Conservation (phyloP, 2,113 vertebrate species). For the Tenrec ecaudatus region DNA sequence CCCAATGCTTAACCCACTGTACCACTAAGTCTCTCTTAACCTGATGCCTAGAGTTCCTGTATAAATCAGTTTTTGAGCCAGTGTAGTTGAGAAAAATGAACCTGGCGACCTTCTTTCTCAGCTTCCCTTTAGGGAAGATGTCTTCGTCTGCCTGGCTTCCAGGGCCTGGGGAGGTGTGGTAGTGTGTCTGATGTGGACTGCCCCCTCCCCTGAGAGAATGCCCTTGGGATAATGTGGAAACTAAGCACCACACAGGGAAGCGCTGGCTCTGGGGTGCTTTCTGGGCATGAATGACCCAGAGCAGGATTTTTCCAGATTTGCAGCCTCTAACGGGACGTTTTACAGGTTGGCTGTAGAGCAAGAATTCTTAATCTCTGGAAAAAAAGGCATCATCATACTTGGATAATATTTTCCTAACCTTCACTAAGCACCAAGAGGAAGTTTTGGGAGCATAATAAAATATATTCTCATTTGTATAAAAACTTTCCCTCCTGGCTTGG, state of each 20-base stretch:
- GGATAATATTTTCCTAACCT: conserved; percentile 74
- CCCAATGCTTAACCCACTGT: too few species aligned
- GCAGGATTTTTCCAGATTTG: conserved; percentile 52
- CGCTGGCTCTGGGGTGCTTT: conserved; percentile 14
- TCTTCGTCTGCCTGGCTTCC: accelerated
- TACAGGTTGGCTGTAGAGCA: conserved; percentile 52
- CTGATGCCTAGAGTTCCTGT: neutral
- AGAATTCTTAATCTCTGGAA: conserved; percentile 66
- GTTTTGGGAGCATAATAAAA: conserved; percentile 48
- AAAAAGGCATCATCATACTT: conserved; percentile 59
- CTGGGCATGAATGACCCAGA: conserved; percentile 8
- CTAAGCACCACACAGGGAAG: neutral
- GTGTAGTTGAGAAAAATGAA: neutral
- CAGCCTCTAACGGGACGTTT: neutral
- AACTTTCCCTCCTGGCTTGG: neutral
- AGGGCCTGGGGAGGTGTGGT: accelerated
- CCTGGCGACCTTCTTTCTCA: neutral
- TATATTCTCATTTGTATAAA: neutral
- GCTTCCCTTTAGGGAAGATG: neutral
- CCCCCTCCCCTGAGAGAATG: neutral
- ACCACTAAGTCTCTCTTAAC: too few species aligned
- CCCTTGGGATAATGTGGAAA: neutral
- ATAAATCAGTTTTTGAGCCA: neutral
- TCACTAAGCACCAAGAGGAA: conserved; percentile 37
- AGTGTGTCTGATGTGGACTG: accelerated